Evolutionary conservation across 2,888 invertebrate genomes (phyloP).

Genomic region (Stegana nigrithorax): DNA sequence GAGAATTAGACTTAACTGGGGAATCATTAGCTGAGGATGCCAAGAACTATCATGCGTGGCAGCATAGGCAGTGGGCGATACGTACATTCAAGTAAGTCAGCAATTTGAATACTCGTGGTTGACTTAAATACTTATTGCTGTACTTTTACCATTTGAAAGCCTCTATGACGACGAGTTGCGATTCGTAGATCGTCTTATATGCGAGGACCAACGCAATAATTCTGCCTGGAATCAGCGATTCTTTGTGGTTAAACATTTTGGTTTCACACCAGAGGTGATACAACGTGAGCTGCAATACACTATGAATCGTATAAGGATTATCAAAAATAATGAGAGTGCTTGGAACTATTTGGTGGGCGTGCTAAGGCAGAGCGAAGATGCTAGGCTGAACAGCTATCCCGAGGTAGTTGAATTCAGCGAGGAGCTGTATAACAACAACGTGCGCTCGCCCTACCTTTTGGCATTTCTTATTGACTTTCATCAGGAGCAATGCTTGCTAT

Average conservation of each 20-base stretch:
- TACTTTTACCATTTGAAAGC: conserved; percentile 69
- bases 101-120: not conserved
- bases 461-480: conserved; percentile 87
- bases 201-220: conserved; percentile 93
- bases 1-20: conserved; percentile 86
- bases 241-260: conserved; percentile 85
- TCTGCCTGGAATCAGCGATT: conserved; percentile 99
- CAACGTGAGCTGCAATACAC: conserved; percentile 85
- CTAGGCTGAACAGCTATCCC: conserved; percentile 49
- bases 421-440: conserved; percentile 78
- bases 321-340: conserved; percentile 95
- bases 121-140: not conserved
- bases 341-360: conserved; percentile 96
- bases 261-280: conserved; percentile 83
- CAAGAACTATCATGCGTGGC: conserved; percentile 99
- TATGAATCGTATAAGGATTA: conserved; percentile 82
- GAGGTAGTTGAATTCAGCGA: conserved; percentile 75
- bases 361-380: conserved; percentile 60
- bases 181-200: conserved; percentile 83
- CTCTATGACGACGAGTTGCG: conserved; percentile 86
- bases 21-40: conserved; percentile 85
- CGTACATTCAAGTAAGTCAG: conserved; percentile 79
- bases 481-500: conserved; percentile 76
- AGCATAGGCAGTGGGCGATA: conserved; percentile 93
- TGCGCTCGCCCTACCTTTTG: conserved; percentile 82